Conservation (phyloP, 2,113 vertebrate species). For the Excalfactoria chinensis region DNA sequence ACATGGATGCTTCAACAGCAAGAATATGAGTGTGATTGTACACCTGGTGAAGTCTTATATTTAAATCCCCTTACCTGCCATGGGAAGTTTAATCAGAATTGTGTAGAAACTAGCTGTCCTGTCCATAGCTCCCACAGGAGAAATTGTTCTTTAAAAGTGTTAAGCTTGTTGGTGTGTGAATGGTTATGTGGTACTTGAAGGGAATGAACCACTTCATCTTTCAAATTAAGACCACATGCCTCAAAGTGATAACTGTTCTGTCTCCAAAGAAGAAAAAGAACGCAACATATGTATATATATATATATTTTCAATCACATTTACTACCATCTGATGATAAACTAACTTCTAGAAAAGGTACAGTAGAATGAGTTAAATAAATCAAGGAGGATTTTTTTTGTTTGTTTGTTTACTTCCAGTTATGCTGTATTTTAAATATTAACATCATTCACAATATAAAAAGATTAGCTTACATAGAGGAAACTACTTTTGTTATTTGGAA, state of each 20-base stretch:
- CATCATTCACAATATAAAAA: background rate
- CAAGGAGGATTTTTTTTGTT: background rate
- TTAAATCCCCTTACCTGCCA: conserved; percentile 70
- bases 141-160: conserved; percentile 74
- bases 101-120: conserved; percentile 17
- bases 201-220: conserved; percentile 70
- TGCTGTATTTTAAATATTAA: background rate
- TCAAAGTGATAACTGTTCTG: conserved; percentile 54
- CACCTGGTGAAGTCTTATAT: conserved; percentile 43
- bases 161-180: conserved; percentile 72
- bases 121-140: conserved; percentile 67
- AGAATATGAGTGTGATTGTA: background rate
- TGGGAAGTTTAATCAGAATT: conserved; percentile 47
- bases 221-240: conserved; percentile 64
- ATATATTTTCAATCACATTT: conserved; percentile 25
- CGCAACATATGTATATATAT: background rate
- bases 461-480: background rate
- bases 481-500: background rate
- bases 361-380: background rate
- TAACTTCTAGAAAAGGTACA: background rate
- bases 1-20: conserved; percentile 31
- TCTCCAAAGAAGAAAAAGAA: background rate
- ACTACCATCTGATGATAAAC: conserved; percentile 3
- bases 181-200: conserved; percentile 72
- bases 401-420: background rate